phyloP scores from a whole-genome alignment of 2,888 invertebrate genomes.

The Zaprionus bogoriensis region DNA sequence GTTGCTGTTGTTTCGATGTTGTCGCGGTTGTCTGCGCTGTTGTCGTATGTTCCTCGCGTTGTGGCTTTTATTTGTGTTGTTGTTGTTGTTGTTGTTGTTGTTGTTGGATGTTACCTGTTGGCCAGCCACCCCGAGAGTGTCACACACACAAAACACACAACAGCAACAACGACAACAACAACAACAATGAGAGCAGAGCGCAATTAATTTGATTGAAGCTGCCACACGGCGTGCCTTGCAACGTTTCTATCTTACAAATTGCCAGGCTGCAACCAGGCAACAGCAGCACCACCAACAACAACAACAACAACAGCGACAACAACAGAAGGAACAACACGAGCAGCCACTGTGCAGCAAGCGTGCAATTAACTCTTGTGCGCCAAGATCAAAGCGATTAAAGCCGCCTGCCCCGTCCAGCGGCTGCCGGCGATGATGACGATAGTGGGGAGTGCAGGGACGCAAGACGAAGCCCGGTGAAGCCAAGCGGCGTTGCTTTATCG shows the following conservation, averaged over 20 bases:
- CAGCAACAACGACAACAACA: constrained; percentile 6
- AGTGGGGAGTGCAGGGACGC: too few species aligned
- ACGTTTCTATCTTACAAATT: constrained; percentile 73
- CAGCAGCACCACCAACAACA: constrained; percentile 7
- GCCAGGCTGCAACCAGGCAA: constrained; percentile 40
- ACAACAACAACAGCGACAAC: constrained; percentile 24
- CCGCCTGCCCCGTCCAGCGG: constrained; percentile 60
- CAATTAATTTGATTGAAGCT: constrained; percentile 82
- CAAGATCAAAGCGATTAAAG: constrained; percentile 81
- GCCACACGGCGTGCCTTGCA: constrained; percentile 78
- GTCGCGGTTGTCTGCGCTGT: constrained; percentile 9
- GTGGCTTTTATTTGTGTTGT: not conserved
- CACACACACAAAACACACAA: constrained; percentile 39
- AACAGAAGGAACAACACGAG: constrained; percentile 30
- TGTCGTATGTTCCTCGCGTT: constrained; percentile 14
- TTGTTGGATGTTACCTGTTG: not conserved
- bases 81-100: constrained; percentile 10
- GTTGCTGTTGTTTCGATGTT: constrained; percentile 13
- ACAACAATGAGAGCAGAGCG: constrained; percentile 31
- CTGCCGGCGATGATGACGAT: too few species aligned
- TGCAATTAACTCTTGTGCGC: constrained; percentile 81
- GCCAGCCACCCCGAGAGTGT: constrained; percentile 47
- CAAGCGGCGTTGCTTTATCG: too few species aligned
- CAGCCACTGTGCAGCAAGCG: constrained; percentile 77
- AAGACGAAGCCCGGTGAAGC: too few species aligned